A percentile compares a stretch with the other conserved stretches of the same genome.
Conservation (phyloP, 2,113 vertebrate genomes). For the Rhinogobius similis region DNA sequence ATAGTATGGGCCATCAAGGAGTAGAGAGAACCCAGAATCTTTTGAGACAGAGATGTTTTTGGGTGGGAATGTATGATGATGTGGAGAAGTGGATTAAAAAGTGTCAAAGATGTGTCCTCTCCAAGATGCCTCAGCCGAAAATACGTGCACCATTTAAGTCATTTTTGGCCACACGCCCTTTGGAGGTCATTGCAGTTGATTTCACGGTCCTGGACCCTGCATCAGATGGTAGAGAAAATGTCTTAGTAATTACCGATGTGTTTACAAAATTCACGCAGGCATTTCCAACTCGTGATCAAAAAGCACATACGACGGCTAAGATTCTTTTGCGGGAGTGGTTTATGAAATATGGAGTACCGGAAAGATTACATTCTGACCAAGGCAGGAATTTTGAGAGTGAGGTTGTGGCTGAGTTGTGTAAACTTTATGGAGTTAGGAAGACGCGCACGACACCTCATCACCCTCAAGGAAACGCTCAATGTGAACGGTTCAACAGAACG, state of each 20-base stretch:
- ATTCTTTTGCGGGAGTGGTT: background rate
- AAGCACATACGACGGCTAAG: background rate
- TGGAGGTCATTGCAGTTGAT: background rate
- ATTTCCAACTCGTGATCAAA: background rate
- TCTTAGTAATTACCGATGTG: background rate
- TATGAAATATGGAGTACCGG: too few species aligned
- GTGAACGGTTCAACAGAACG: background rate
- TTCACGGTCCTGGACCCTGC: background rate
- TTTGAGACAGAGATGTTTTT: constrained; percentile 11
- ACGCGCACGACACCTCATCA: background rate
- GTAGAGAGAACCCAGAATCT: background rate
- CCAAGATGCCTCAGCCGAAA: constrained; percentile 6
- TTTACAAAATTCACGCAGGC: background rate
- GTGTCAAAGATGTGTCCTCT: background rate
- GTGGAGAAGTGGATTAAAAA: constrained; percentile 8
- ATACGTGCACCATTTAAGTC: background rate
- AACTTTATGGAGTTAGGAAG: background rate
- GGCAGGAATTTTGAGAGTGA: background rate
- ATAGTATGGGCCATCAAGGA: constrained; percentile 11
- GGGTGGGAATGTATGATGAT: background rate
- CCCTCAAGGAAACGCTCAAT: background rate
- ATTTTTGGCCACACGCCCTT: background rate
- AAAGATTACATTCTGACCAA: background rate
- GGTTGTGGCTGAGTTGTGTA: background rate
- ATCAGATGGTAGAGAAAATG: background rate